Base-by-base conservation (phyloP, 1,140 invertebrate species). In the Zeugodacus cucurbitae region DNA sequence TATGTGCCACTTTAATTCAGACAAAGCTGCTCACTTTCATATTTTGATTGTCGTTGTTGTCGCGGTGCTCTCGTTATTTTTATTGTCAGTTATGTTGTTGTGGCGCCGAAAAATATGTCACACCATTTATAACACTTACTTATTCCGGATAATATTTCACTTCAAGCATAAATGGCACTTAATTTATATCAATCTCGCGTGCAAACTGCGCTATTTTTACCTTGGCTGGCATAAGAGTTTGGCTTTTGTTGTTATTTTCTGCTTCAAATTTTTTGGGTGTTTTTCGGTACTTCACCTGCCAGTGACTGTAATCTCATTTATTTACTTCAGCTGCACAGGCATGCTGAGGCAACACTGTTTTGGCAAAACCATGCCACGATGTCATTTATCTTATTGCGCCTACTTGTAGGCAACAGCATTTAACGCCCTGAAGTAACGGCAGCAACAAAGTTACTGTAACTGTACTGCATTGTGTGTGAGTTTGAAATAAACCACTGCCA, bases 111-210 rank as follows among this genome's bases (percentile, higher is more conserved):
- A 82, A 48, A 26, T 37, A 82, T 82, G 74, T 41, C 41, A 82
- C 41, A 82, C 41, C 74, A 82, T 82, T 82, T 48, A 82, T 82
- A 54, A 82, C 22, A 48, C 74, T 29, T 82, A 48, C 44, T 82
- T 82, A 82, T 82, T 82, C 48, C 74, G 29, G 22, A 82, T 34
- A 82, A 82, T 82, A 82, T 82, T 82, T 82, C 22, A 82, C 44
- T 48, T 82, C 4, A 17, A 44, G 41, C 74, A 82, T 82, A 82
- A 82, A 82, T 82, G 74, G n/a, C 74, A n/a, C 22, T 26, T 41
- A 44, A 82, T 82, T 82, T 82, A 82, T 82, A 82, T 82, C 74
- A 82, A 48, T 82, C 41, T 82, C n/a, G 74, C 11, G 8, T 22
- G 34, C 37, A 82, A 48, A n/a, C 44, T 82, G 8, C 34, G 48